A percentile compares a stretch with the other conserved stretches of the same genome.
phyloP scores from a whole-genome alignment of 2,113 vertebrate species.

The Meleagris gallopavo region DNA sequence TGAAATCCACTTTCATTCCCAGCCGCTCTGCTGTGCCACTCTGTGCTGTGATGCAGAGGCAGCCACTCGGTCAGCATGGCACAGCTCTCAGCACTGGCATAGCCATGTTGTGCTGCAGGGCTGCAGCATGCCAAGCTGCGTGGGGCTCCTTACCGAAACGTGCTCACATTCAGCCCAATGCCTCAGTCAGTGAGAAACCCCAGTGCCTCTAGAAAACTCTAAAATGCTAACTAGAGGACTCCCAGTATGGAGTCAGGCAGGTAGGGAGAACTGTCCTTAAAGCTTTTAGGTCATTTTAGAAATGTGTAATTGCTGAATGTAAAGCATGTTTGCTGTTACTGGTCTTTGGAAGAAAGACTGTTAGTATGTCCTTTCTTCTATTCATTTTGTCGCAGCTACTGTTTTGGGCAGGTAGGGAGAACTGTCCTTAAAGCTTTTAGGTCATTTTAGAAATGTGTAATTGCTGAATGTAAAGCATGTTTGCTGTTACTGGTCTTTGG shows the following conservation, averaged over 20 bases:
- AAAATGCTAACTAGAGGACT: slow-evolving; percentile 35
- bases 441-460: background rate
- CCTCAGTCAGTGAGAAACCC: background rate
- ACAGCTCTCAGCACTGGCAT: background rate
- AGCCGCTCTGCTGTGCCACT: background rate
- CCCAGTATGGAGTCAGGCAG: background rate
- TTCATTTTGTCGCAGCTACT: background rate
- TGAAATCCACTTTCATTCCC: background rate
- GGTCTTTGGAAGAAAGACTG: background rate
- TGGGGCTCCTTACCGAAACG: background rate
- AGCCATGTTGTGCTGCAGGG: background rate
- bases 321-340: background rate
- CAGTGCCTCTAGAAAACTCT: slow-evolving; percentile 14
- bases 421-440: slow-evolving; percentile 8
- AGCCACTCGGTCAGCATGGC: background rate
- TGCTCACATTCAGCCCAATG: background rate
- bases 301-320: background rate
- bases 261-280: background rate
- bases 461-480: background rate
- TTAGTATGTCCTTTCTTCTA: background rate
- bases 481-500: background rate
- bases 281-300: background rate
- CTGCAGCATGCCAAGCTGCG: rapidly evolving
- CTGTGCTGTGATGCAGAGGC: background rate
- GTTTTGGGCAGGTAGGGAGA: background rate